Percentiles rank a stretch among this genome's conserved stretches.
Evolutionary conservation across 2,888 invertebrate species (phyloP).

Genomic region (Cancer borealis): DNA sequence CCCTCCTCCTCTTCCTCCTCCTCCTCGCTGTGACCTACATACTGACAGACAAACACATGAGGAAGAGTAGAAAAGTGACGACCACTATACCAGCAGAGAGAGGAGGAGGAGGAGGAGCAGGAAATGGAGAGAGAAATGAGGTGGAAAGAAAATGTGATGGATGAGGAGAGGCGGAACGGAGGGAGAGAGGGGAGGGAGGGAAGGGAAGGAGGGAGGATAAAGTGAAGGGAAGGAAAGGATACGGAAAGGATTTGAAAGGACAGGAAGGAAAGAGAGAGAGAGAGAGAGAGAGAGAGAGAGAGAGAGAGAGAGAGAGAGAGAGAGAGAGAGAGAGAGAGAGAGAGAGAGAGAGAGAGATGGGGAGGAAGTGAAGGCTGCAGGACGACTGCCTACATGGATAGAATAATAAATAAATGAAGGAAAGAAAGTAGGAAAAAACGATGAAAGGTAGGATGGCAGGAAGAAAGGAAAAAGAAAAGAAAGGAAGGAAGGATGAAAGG

Average conservation of each 20-base stretch:
- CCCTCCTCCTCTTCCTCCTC: neutral
- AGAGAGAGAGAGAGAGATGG: neutral
- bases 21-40: neutral
- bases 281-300: neutral
- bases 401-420: neutral
- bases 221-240: neutral
- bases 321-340: constrained; percentile 22
- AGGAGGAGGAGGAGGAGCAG: neutral
- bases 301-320: constrained; percentile 5
- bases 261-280: neutral
- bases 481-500: neutral
- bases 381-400: neutral
- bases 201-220: neutral
- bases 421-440: neutral
- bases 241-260: neutral
- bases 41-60: neutral
- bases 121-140: constrained; percentile 50
- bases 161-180: neutral
- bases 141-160: constrained; percentile 34
- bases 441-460: neutral
- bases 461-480: neutral
- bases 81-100: neutral
- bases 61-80: neutral
- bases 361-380: neutral
- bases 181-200: neutral